phyloP scores from a whole-genome alignment of 1,140 invertebrate genomes.

The Drosophila nannoptera region DNA sequence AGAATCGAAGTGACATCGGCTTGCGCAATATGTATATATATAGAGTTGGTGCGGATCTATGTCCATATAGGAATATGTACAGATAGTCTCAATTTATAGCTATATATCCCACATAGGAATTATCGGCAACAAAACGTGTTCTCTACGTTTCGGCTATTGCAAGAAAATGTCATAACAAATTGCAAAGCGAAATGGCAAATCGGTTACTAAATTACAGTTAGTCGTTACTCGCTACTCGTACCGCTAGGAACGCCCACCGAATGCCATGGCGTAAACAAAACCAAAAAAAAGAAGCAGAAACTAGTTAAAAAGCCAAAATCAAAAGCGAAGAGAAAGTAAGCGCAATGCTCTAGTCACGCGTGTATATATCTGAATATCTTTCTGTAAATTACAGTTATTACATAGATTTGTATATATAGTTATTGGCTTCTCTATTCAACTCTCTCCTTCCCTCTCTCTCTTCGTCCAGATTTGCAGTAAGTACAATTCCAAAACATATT shows the following conservation, averaged over 20 bases:
- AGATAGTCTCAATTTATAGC: too few species aligned
- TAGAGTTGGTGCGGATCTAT: not conserved
- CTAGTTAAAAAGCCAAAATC: not conserved
- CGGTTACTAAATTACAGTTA: conserved; percentile 32
- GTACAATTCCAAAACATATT: conserved; percentile 44
- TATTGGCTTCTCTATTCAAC: conserved; percentile 22
- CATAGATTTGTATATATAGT: conserved; percentile 21
- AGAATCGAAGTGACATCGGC: too few species aligned
- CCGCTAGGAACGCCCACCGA: conserved; percentile 55
- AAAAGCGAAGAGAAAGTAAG: too few species aligned
- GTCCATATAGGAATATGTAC: not conserved
- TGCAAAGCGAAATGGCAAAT: conserved; percentile 33
- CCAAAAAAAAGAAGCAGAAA: conserved; percentile 18
- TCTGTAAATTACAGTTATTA: conserved; percentile 1
- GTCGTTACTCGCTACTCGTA: conserved; percentile 16
- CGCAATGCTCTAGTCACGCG: too few species aligned
- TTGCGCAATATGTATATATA: not conserved
- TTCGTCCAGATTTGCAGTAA: conserved; percentile 30
- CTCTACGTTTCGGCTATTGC: too few species aligned
- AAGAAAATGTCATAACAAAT: conserved; percentile 38
- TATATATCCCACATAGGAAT: not conserved
- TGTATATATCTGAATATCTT: conserved; percentile 3
- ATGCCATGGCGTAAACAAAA: conserved; percentile 9
- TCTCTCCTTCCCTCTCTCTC: too few species aligned
- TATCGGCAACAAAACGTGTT: conserved; percentile 4